Evolutionary conservation across 2,888 invertebrate genomes (phyloP).

Genomic region (Meandrusa payeni): DNA sequence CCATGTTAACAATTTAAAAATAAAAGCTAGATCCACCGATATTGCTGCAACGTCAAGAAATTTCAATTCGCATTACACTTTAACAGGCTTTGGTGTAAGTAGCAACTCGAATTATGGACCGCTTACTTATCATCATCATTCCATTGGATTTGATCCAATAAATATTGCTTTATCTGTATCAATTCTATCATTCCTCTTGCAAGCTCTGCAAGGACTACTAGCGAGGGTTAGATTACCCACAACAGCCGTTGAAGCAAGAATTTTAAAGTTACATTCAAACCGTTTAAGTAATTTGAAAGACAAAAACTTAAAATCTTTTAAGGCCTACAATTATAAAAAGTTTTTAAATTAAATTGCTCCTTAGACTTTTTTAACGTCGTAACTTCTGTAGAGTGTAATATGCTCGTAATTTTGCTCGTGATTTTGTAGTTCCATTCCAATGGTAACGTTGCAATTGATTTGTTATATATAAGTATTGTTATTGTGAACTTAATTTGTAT

Average conservation of each 20-base stretch:
- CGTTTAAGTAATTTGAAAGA: conserved; percentile 53
- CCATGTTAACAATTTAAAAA: conserved; percentile 35
- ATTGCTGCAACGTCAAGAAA: conserved; percentile 44
- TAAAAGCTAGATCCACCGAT: conserved; percentile 31
- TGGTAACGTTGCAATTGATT: no score
- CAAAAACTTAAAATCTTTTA: conserved; percentile 34
- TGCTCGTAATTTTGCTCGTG: background rate
- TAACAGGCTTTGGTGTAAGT: conserved; percentile 57
- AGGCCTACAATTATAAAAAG: conserved; percentile 44
- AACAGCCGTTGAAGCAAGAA: conserved; percentile 61
- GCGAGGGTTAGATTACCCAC: conserved; percentile 59
- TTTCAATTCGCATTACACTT: conserved; percentile 52
- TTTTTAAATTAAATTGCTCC: conserved; percentile 39
- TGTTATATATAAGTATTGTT: conserved; percentile 1
- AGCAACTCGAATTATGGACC: conserved; percentile 50
- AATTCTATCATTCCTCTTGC: conserved; percentile 65
- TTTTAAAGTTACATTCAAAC: conserved; percentile 43
- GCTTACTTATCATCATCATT: conserved; percentile 69
- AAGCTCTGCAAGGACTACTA: conserved; percentile 68
- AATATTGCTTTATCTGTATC: conserved; percentile 74
- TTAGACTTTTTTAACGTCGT: conserved; percentile 26
- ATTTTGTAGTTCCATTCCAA: no score
- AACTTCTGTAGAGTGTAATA: background rate
- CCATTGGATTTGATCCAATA: conserved; percentile 75
- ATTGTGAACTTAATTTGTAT: conserved; percentile 23